Percentiles rank a stretch among this genome's conserved stretches.
These are phyloP conservation scores for Psix sp. DNA, from an alignment of 1,140 invertebrate species.

Conservation along the genomic window DNA sequence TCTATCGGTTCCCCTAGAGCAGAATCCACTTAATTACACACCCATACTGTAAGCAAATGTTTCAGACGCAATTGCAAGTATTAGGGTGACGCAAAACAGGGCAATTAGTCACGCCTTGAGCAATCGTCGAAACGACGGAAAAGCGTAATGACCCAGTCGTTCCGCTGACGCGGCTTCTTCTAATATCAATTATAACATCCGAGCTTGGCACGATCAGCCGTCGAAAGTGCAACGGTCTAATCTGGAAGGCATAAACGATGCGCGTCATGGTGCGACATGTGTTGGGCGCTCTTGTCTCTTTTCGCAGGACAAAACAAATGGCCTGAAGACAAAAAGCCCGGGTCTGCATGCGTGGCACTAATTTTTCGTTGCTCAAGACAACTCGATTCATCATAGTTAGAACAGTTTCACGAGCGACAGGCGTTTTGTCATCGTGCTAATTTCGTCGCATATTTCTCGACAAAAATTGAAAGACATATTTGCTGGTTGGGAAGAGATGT, in stretches of 20 bases:
- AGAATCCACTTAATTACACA: slow-evolving; percentile 33
- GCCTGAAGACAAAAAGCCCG: not conserved
- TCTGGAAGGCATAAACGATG: too few relatives aligned
- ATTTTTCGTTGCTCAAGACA: slow-evolving; percentile 17
- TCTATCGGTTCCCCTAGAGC: not conserved
- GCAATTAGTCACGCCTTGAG: slow-evolving; percentile 30
- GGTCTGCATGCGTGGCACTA: slow-evolving; percentile 12
- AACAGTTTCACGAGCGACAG: too few relatives aligned
- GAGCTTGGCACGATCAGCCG: not conserved
- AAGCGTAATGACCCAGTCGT: slow-evolving; percentile 11
- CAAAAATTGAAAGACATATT: too few relatives aligned
- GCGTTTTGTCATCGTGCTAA: too few relatives aligned
- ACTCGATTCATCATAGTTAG: not conserved
- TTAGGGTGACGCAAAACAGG: slow-evolving; percentile 2
- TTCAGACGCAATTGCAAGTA: slow-evolving; percentile 22
- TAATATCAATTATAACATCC: slow-evolving; percentile 16
- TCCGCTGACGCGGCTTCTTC: slow-evolving; percentile 3
- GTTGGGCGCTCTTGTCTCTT: slow-evolving; percentile 46
- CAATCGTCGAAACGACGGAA: slow-evolving; percentile 35
- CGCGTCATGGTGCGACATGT: slow-evolving; percentile 53
- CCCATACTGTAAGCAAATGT: slow-evolving; percentile 38
- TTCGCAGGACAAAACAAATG: slow-evolving; percentile 46
- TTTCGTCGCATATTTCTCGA: too few relatives aligned
- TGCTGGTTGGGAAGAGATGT: too few relatives aligned
- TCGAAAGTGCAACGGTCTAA: too few relatives aligned